Evolutionary conservation across 2,888 invertebrate species (phyloP).

Genomic region (Lepetodrilus schrolli): DNA sequence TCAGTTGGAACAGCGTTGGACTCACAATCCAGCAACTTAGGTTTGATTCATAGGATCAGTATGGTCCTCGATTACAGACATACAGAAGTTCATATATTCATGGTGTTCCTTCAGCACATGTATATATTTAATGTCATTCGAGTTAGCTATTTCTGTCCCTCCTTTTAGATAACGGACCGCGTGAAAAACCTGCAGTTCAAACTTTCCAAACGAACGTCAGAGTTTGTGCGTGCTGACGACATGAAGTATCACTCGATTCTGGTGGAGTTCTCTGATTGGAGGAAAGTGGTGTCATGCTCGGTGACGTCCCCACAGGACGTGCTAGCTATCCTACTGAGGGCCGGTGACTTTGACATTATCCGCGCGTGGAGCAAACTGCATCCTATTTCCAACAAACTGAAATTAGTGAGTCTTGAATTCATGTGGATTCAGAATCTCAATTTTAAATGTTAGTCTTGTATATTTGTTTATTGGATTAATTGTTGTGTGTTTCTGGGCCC

Average conservation of each 20-base stretch:
- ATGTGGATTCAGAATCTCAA: no score
- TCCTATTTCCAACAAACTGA: slow-evolving; percentile 45
- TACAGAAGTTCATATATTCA: no score
- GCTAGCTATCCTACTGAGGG: slow-evolving; percentile 59
- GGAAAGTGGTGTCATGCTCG: slow-evolving; percentile 51
- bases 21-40: no score
- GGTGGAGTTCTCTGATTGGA: slow-evolving; percentile 62
- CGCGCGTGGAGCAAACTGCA: slow-evolving; percentile 62
- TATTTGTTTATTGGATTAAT: no score
- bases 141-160: no score
- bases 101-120: no score
- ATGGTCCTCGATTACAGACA: no score
- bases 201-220: slow-evolving; percentile 52
- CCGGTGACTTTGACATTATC: slow-evolving; percentile 62
- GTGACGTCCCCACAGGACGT: slow-evolving; percentile 54
- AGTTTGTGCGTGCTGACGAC: slow-evolving; percentile 43
- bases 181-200: slow-evolving; percentile 63
- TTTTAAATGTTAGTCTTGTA: no score
- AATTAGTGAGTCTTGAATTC: slow-evolving; percentile 47
- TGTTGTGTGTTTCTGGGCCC: no score
- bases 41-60: no score
- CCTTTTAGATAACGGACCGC: slow-evolving; percentile 63
- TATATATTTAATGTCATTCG: no score
- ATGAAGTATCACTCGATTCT: slow-evolving; percentile 45
- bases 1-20: no score